These are phyloP conservation scores for Cataglyphis rosenhaueri DNA, from an alignment of 2,888 invertebrate species.

Conservation along the genomic window DNA sequence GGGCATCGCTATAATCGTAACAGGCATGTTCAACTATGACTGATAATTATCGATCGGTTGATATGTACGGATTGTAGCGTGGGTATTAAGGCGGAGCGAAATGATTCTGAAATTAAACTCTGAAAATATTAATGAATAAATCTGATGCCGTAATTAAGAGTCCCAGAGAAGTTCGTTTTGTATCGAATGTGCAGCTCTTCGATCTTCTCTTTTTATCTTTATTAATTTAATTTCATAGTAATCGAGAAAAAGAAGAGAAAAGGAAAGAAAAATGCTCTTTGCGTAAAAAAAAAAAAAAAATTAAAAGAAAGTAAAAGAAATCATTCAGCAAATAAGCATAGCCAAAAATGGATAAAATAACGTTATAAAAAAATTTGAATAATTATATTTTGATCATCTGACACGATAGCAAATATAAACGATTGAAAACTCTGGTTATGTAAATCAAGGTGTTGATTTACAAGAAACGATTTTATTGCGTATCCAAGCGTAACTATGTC, in stretches of 20 bases:
- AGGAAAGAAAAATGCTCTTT: not conserved
- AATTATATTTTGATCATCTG: slow-evolving; percentile 20
- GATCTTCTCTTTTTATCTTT: slow-evolving; percentile 6
- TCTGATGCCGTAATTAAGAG: slow-evolving; percentile 11
- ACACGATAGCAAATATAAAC: not conserved
- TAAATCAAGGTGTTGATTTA: not conserved
- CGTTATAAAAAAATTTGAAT: not conserved
- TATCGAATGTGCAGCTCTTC: not conserved
- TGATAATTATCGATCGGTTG: slow-evolving; percentile 33
- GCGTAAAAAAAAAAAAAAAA: not conserved
- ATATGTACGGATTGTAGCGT: not conserved
- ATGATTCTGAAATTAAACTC: slow-evolving; percentile 48
- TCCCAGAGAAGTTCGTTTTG: not conserved
- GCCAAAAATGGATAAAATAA: not conserved
- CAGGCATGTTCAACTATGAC: slow-evolving; percentile 19
- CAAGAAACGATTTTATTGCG: slow-evolving; percentile 16
- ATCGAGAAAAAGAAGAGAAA: not conserved
- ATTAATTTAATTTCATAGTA: slow-evolving; percentile 8
- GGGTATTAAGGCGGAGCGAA: slow-evolving; percentile 22
- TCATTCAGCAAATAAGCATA: not conserved
- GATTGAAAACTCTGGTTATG: slow-evolving; percentile 9
- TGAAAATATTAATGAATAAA: slow-evolving; percentile 40
- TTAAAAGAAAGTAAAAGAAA: not conserved
- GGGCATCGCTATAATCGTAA: slow-evolving; percentile 2
- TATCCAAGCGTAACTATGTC: slow-evolving; percentile 27